Evolutionary conservation across 1,140 invertebrate genomes (phyloP).

Genomic region (Pseudobourletiella spinata): DNA sequence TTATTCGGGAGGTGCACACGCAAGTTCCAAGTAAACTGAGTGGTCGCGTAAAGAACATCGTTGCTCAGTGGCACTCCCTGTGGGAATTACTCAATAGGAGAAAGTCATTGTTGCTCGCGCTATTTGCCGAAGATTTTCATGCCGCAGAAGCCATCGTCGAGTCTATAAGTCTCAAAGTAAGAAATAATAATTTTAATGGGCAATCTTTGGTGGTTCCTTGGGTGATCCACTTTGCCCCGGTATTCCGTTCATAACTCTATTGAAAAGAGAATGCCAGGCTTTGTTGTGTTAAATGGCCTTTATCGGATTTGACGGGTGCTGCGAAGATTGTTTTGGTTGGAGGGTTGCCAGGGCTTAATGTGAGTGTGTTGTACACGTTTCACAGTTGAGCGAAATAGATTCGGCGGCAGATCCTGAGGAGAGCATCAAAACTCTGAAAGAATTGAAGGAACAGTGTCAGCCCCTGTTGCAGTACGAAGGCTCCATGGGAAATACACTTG

Average conservation of each 20-base stretch:
- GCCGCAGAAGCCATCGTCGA: neutral
- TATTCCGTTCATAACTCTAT: too few species aligned
- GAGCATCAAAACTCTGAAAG: neutral
- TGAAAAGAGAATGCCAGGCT: too few species aligned
- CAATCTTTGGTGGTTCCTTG: too few species aligned
- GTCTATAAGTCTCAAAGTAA: neutral
- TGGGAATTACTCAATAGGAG: neutral
- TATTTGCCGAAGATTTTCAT: neutral
- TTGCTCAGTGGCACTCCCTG: slow-evolving; percentile 17
- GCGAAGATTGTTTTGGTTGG: too few species aligned
- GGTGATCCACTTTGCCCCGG: too few species aligned
- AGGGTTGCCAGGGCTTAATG: too few species aligned
- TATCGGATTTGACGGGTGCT: too few species aligned
- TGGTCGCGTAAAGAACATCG: slow-evolving; percentile 17
- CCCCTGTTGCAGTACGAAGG: slow-evolving; percentile 12
- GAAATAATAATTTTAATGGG: too few species aligned
- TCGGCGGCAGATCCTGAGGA: slow-evolving; percentile 14
- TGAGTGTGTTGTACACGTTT: too few species aligned
- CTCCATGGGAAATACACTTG: slow-evolving; percentile 8
- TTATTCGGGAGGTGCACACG: slow-evolving; percentile 15
- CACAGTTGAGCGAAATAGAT: too few species aligned
- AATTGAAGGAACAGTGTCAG: slow-evolving; percentile 14
- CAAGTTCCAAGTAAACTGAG: slow-evolving; percentile 14
- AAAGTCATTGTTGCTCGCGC: neutral
- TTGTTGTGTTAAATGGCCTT: too few species aligned